phyloP scores from a whole-genome alignment of 2,888 invertebrate species.

The Philereme vetulata region DNA sequence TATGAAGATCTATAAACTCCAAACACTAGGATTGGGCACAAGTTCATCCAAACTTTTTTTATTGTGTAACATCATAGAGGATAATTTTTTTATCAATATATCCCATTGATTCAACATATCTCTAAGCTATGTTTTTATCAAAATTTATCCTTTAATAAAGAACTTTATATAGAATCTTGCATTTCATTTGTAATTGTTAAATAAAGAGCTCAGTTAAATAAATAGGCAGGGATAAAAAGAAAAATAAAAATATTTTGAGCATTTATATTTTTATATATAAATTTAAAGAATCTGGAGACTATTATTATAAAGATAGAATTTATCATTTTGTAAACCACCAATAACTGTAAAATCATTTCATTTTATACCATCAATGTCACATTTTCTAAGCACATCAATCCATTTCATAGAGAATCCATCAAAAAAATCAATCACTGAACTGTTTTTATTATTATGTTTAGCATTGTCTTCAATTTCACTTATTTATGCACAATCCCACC shows the following conservation, averaged over 20 bases:
- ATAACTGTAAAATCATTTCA: constrained; percentile 2
- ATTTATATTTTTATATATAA: constrained; percentile 13
- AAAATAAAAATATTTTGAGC: neutral
- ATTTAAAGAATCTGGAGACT: constrained; percentile 3
- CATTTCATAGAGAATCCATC: constrained; percentile 20
- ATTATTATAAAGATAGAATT: constrained; percentile 7
- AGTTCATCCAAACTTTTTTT: too few relatives aligned
- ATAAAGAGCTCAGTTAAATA: too few relatives aligned
- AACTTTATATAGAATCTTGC: too few relatives aligned
- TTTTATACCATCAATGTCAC: constrained; percentile 5
- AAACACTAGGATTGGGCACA: neutral
- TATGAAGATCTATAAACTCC: neutral
- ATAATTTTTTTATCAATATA: too few relatives aligned
- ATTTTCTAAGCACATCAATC: constrained; percentile 13
- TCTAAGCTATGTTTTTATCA: too few relatives aligned
- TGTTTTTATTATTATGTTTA: constrained; percentile 8
- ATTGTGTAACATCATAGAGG: too few relatives aligned
- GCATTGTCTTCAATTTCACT: constrained; percentile 18
- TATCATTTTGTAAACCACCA: constrained; percentile 6
- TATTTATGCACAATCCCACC: constrained; percentile 19
- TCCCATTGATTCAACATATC: too few relatives aligned
- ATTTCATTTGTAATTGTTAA: too few relatives aligned
- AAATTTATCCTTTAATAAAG: too few relatives aligned
- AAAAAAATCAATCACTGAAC: constrained; percentile 21
- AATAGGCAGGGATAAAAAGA: neutral